These are phyloP conservation scores for Piprites chloris DNA, from an alignment of 2,113 vertebrate species.

Conservation along the genomic window DNA sequence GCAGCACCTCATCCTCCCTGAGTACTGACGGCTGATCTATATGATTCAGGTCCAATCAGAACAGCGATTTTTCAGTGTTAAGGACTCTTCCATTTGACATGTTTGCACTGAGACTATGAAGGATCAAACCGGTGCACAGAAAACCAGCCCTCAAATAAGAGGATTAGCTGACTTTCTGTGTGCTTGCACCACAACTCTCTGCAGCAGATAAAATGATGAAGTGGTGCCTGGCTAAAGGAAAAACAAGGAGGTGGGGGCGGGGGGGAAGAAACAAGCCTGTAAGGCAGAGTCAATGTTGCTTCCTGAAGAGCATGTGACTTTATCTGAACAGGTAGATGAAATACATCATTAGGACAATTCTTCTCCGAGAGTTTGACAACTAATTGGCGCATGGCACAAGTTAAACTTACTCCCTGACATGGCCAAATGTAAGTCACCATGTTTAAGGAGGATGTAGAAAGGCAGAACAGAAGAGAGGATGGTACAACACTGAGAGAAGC, in stretches of 20 bases:
- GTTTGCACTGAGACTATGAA: background rate
- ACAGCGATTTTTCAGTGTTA: conserved; percentile 55
- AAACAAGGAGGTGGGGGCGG: too few species aligned
- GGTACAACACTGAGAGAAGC: background rate
- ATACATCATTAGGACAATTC: background rate
- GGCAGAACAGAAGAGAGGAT: background rate
- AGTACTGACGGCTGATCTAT: conserved; percentile 33
- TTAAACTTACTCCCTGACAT: background rate
- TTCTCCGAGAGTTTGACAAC: background rate
- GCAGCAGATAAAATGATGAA: background rate
- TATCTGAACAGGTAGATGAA: rapidly evolving
- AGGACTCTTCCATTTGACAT: conserved; percentile 2
- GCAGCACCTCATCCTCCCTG: background rate
- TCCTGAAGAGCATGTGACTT: background rate
- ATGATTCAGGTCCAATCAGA: conserved; percentile 45
- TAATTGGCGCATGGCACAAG: background rate
- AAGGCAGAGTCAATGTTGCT: background rate
- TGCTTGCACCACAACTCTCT: background rate
- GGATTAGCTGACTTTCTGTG: background rate
- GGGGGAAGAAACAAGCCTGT: rapidly evolving
- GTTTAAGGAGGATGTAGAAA: background rate
- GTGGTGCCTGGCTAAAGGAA: background rate
- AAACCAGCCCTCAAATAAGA: background rate
- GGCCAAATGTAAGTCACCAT: background rate
- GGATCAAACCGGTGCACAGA: background rate